phyloP scores from a whole-genome alignment of 2,113 vertebrate genomes.

The Litocranius walleri region DNA sequence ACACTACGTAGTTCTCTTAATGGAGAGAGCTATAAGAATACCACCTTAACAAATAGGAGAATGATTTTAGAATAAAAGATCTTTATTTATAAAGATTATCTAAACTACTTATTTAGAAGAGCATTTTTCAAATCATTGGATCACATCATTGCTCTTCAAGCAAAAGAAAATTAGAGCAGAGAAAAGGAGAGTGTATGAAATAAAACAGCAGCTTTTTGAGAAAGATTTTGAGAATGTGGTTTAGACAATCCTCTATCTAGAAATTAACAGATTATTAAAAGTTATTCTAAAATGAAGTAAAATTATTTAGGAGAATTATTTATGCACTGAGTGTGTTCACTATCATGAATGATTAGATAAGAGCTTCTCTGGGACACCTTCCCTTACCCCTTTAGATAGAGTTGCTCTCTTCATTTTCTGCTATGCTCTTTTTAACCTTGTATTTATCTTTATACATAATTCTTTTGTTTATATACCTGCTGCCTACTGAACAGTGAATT shows the following conservation, averaged over 20 bases:
- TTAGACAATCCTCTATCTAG: not conserved
- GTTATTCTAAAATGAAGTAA: not conserved
- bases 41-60: not conserved
- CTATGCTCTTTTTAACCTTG: not conserved
- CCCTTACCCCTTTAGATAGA: not conserved
- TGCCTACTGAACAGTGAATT: not conserved
- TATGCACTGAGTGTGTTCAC: not conserved
- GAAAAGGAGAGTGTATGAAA: not conserved
- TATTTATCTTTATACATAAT: not conserved
- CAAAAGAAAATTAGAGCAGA: not conserved
- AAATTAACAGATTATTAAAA: not conserved
- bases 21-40: not conserved
- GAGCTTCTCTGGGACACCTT: not conserved
- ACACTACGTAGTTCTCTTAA: not conserved
- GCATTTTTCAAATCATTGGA: not conserved
- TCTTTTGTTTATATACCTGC: not conserved
- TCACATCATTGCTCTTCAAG: not conserved
- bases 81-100: not conserved
- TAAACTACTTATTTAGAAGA: not conserved
- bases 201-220: not conserved
- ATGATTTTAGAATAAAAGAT: not conserved
- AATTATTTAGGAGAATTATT: not conserved
- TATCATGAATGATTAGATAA: not conserved
- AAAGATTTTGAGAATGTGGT: not conserved
- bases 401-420: not conserved